Percentiles rank a stretch among this genome's conserved stretches.
Evolutionary conservation across 2,888 invertebrate genomes (phyloP).

Genomic region (Acrobasis repandana): DNA sequence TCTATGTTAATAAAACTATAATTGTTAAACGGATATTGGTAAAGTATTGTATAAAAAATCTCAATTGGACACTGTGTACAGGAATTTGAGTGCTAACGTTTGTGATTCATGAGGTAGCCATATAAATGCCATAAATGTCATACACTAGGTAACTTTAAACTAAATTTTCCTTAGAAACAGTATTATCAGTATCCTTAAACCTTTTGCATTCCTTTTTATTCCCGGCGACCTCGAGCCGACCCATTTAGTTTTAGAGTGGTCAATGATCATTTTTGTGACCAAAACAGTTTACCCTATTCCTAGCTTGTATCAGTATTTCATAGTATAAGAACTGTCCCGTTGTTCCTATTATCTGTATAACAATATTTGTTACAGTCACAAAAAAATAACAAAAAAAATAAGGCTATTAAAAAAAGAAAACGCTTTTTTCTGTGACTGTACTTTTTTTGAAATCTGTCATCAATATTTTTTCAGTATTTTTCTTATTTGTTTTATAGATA

Average conservation of each 20-base stretch:
- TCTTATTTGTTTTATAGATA: neutral
- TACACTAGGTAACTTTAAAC: conserved; percentile 38
- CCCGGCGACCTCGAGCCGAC: conserved; percentile 52
- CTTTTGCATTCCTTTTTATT: conserved; percentile 67
- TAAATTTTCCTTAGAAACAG: conserved; percentile 49
- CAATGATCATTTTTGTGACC: conserved; percentile 46
- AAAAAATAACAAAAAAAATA: conserved; percentile 2
- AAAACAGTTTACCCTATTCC: conserved; percentile 60
- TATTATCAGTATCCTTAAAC: conserved; percentile 53
- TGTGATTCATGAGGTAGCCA: conserved; percentile 81
- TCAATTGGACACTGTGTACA: conserved; percentile 60
- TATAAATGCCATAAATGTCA: conserved; percentile 73
- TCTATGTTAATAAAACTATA: conserved; percentile 64
- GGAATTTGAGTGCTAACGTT: conserved; percentile 65
- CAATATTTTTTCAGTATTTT: conserved; percentile 14
- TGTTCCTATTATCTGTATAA: conserved; percentile 63
- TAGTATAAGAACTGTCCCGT: conserved; percentile 67
- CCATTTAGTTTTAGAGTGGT: conserved; percentile 54
- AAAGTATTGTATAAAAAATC: conserved; percentile 58
- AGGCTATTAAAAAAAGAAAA: neutral
- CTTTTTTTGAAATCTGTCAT: conserved; percentile 17
- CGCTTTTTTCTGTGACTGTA: conserved; percentile 13
- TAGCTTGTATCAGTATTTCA: conserved; percentile 76
- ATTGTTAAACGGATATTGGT: conserved; percentile 71
- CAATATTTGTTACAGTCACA: conserved; percentile 23